Evolutionary conservation across 2,113 vertebrate genomes (phyloP).

Genomic region (Boulengeromyrus knoepffleri): DNA sequence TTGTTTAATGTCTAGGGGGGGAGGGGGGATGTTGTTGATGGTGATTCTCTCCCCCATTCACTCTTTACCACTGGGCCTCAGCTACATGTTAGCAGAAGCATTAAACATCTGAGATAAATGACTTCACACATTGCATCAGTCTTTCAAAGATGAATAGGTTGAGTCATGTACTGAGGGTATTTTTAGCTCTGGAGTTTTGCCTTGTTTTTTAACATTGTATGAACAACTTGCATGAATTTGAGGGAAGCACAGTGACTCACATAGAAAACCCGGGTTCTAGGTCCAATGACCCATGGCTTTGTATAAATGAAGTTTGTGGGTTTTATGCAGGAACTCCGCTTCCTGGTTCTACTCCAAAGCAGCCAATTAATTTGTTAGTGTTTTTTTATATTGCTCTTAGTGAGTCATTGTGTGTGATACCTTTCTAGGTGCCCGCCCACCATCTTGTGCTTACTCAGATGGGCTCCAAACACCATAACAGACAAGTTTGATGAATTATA

Average conservation of each 20-base stretch:
- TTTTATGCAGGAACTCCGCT: neutral
- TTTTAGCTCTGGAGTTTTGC: neutral
- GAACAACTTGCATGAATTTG: neutral
- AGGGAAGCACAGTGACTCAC: neutral
- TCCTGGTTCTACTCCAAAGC: neutral
- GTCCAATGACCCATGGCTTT: neutral
- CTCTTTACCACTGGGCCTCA: neutral
- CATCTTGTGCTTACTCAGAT: neutral
- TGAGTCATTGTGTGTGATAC: neutral
- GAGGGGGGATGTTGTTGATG: neutral
- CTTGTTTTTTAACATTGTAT: neutral
- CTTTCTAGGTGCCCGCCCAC: neutral
- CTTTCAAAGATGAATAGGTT: neutral
- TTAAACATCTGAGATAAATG: neutral
- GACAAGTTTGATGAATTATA: neutral
- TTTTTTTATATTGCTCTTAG: neutral
- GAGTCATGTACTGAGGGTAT: neutral
- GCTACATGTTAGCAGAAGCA: neutral
- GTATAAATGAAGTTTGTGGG: neutral
- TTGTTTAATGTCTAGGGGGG: neutral
- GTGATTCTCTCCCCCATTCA: neutral
- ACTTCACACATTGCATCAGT: neutral
- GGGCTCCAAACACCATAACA: neutral
- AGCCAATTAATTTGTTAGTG: neutral
- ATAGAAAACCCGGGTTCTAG: neutral